Evolutionary conservation across 2,888 invertebrate genomes (phyloP).

Genomic region (Trissonchulus latispiculum): DNA sequence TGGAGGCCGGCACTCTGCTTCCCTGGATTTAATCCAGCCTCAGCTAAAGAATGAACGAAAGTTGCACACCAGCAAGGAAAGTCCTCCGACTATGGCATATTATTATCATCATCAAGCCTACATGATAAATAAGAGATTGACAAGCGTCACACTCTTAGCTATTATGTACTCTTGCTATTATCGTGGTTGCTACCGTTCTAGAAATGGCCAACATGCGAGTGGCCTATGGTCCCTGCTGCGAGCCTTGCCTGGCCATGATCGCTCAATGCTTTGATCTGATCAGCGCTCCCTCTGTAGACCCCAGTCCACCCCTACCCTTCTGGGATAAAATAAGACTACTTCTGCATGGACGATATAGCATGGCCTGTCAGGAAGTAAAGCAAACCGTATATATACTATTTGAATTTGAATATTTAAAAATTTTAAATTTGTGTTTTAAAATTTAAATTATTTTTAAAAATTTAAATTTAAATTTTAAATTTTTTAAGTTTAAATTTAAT

Average conservation of each 20-base stretch:
- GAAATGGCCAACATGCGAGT: conserved; percentile 60
- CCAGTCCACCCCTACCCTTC: conserved; percentile 82
- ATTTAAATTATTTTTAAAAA: too few relatives aligned
- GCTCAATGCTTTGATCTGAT: conserved; percentile 43
- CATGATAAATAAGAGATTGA: too few relatives aligned
- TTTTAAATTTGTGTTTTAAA: too few relatives aligned
- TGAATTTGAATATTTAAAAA: not conserved
- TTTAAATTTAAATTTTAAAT: too few relatives aligned
- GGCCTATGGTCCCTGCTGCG: conserved; percentile 98
- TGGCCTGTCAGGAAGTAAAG: conserved; percentile 59
- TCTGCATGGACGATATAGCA: conserved; percentile 80
- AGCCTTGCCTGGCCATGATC: conserved; percentile 69
- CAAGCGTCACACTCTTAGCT: too few relatives aligned
- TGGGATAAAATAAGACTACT: conserved; percentile 93
- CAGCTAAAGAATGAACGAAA: not conserved
- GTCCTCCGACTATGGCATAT: not conserved
- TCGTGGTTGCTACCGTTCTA: too few relatives aligned
- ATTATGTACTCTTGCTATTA: too few relatives aligned
- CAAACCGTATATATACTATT: not conserved
- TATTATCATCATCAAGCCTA: too few relatives aligned
- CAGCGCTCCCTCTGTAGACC: conserved; percentile 64
- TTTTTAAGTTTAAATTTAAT: too few relatives aligned
- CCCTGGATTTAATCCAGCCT: not conserved
- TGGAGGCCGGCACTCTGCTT: too few relatives aligned
- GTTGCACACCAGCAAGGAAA: too few relatives aligned